Conservation (phyloP, 1,140 invertebrate species). For the Diprion similis region DNA sequence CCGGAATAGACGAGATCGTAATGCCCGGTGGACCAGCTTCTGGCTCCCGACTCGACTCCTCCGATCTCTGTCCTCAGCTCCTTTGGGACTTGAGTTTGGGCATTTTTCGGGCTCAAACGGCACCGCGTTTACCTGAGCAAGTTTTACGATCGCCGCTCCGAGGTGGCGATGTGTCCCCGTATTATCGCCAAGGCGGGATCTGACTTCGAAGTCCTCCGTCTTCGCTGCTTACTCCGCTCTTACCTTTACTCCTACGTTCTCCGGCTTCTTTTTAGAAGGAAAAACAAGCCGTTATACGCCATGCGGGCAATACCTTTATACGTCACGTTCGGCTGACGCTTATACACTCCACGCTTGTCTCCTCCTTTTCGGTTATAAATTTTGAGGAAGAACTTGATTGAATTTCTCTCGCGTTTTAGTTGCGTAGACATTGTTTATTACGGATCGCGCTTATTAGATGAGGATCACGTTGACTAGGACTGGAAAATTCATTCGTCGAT, state of each 20-base stretch:
- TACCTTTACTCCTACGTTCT: conserved; percentile 29
- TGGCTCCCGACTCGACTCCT: not conserved
- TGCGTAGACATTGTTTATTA: too few species aligned
- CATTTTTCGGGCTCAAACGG: conserved; percentile 47
- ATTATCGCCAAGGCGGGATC: conserved; percentile 58
- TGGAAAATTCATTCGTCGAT: too few species aligned
- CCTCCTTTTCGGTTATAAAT: too few species aligned
- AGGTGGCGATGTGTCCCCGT: conserved; percentile 61
- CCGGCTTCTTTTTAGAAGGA: conserved; percentile 21
- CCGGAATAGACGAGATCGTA: conserved; percentile 2
- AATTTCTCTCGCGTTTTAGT: too few species aligned
- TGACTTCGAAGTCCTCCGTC: conserved; percentile 24
- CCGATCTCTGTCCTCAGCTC: not conserved
- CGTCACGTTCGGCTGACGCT: too few species aligned
- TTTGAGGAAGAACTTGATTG: too few species aligned
- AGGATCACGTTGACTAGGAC: too few species aligned
- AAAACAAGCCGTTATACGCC: not conserved
- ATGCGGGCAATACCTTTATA: not conserved
- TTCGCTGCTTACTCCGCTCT: conserved; percentile 26
- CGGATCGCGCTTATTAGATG: too few species aligned
- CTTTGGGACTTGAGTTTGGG: not conserved
- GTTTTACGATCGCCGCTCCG: conserved; percentile 62
- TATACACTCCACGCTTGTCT: too few species aligned
- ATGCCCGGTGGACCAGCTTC: not conserved
- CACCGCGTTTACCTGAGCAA: conserved; percentile 57